These are phyloP conservation scores for Pristionchus fissidentatus DNA, from an alignment of 2,888 invertebrate species.

Conservation along the genomic window DNA sequence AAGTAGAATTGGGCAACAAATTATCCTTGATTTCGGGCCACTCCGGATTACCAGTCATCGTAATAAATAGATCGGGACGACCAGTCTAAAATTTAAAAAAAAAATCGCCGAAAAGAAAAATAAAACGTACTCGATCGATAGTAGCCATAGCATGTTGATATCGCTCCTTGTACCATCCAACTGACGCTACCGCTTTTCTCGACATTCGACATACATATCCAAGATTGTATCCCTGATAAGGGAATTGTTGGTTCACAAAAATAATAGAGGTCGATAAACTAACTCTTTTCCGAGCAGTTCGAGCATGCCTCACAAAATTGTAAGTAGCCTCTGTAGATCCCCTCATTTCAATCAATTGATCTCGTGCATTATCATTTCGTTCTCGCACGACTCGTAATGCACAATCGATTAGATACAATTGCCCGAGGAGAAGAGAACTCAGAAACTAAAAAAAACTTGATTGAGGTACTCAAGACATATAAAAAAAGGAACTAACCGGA, in stretches of 20 bases:
- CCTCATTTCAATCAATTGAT: background rate
- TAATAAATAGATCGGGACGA: constrained; percentile 19
- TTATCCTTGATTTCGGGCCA: background rate
- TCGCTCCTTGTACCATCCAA: background rate
- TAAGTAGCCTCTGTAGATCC: background rate
- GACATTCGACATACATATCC: background rate
- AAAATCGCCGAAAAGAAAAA: background rate
- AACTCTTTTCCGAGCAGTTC: background rate
- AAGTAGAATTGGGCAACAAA: background rate
- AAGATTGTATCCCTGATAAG: background rate
- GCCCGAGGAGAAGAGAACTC: background rate
- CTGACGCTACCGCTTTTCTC: background rate
- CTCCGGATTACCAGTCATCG: background rate
- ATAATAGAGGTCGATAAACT: background rate
- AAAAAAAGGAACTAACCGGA: background rate
- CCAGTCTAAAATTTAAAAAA: background rate
- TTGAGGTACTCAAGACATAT: background rate
- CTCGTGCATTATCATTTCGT: background rate
- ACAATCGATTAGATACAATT: background rate
- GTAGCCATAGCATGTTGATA: background rate
- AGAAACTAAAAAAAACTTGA: background rate
- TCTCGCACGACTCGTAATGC: background rate
- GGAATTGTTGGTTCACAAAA: background rate
- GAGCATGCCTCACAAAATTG: background rate
- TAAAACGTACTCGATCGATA: background rate